phyloP scores from a whole-genome alignment of 2,888 invertebrate species.

The Galerucella calmariensis region DNA sequence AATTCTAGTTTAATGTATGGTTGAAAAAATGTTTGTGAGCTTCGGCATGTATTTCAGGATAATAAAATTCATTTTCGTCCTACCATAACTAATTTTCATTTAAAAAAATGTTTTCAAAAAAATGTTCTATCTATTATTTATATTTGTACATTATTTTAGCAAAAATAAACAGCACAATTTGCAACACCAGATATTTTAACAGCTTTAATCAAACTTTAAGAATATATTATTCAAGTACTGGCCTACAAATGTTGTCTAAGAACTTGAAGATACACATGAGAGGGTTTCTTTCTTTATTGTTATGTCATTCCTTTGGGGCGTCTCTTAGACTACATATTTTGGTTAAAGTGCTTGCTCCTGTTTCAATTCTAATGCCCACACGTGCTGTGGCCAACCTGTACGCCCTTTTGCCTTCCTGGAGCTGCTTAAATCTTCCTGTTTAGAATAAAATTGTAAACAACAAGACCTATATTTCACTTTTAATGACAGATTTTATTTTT shows the following conservation, averaged over 20 bases:
- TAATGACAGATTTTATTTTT: constrained; percentile 29
- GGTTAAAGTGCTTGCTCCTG: constrained; percentile 70
- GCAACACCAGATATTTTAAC: not conserved
- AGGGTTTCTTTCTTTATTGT: constrained; percentile 20
- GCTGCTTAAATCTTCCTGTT: constrained; percentile 62
- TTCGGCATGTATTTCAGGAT: not conserved
- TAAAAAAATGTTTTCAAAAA: not conserved
- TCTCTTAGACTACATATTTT: constrained; percentile 35
- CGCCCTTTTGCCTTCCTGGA: constrained; percentile 78
- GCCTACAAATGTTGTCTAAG: constrained; percentile 5
- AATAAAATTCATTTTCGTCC: not conserved
- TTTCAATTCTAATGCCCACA: constrained; percentile 90
- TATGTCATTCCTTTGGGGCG: constrained; percentile 21
- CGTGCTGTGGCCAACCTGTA: constrained; percentile 97
- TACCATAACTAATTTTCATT: not conserved
- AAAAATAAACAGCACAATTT: not conserved
- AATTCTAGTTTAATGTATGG: not conserved
- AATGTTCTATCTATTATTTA: not conserved
- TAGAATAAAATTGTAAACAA: constrained; percentile 53
- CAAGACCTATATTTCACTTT: constrained; percentile 41
- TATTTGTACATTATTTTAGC: constrained; percentile 1
- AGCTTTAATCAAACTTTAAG: not conserved
- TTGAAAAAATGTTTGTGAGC: not conserved
- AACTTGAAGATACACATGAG: constrained; percentile 18
- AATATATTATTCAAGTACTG: not conserved